Evolutionary conservation across 2,113 vertebrate species (phyloP).

Genomic region (Andinoacara biseriatus): DNA sequence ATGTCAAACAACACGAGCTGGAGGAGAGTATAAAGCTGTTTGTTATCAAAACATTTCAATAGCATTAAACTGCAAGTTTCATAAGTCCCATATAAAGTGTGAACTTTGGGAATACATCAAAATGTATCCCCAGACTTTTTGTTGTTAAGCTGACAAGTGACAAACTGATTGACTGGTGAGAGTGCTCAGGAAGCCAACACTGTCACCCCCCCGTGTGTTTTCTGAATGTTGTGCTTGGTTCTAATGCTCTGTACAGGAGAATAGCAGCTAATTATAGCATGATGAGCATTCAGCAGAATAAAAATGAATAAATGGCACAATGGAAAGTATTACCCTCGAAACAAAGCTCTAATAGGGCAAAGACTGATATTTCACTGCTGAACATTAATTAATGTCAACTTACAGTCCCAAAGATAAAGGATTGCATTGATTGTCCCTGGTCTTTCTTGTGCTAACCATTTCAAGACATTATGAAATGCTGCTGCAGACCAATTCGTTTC

Average conservation of each 20-base stretch:
- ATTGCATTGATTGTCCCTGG: constrained; percentile 26
- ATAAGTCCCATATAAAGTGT: not conserved
- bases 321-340: constrained; percentile 40
- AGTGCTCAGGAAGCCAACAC: constrained; percentile 25
- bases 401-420: constrained; percentile 32
- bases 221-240: constrained; percentile 26
- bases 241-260: constrained; percentile 25
- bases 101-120: not conserved
- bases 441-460: constrained; percentile 31
- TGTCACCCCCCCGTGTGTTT: constrained; percentile 26
- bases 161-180: constrained; percentile 13
- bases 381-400: constrained; percentile 65
- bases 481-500: constrained; percentile 9
- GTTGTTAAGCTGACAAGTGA: constrained; percentile 17
- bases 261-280: constrained; percentile 52
- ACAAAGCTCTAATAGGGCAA: constrained; percentile 47
- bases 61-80: not conserved
- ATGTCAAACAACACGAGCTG: not conserved
- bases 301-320: constrained; percentile 47
- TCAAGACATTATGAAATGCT: constrained; percentile 33
- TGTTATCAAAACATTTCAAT: not conserved
- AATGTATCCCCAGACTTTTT: not conserved
- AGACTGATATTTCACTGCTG: constrained; percentile 50
- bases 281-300: constrained; percentile 36
- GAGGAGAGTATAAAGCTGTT: not conserved